Evolutionary conservation across 1,140 invertebrate species (phyloP), one percentile per base, ranked within the genome.

Genomic region (Bradynema listronoti): DNA sequence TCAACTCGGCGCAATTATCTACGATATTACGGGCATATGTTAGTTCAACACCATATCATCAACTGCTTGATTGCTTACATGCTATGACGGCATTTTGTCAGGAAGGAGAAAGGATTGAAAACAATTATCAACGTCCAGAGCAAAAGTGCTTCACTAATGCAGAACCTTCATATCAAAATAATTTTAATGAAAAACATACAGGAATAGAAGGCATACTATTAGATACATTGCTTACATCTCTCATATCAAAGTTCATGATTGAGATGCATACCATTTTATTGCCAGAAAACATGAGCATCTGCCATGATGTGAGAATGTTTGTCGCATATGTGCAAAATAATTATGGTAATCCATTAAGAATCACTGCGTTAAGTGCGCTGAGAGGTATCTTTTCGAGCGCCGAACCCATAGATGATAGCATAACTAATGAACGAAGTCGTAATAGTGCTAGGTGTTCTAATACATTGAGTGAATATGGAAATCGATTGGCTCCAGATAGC

Each of bases 41-140:
- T 0, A 85, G 84, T 46, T 83, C 83, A 3, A 85, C 87, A 30
- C 84, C 87, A 0, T 80, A 95, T 22, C 80, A 85, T 1, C 89
- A 91, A 51, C 84, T 94, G 9, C 78, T 98, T 2, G 91, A 96
- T 71, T 89, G 94, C 73, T 87, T 97, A 43, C 94, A 99, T 79
- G 85, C 91, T 4, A 91, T 94, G 71, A 84, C 94, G 36, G 90
- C 90, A 16, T 97, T 91, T 78, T 99, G 94, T 80, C 61, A 64
- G 14, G 84, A 89, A 46, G 91, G 95, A 79, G 88, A 89, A 61
- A 85, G 86, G 2, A 81, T n/a, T n/a, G n/a, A n/a, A n/a, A n/a
- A n/a, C n/a, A n/a, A n/a, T n/a, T n/a, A n/a, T n/a, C n/a, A n/a
- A n/a, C n/a, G n/a, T n/a, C n/a, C n/a, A n/a, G n/a, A n/a, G n/a